Conservation (phyloP, 2,113 vertebrate genomes). For the Aspidoscelis tigris region DNA sequence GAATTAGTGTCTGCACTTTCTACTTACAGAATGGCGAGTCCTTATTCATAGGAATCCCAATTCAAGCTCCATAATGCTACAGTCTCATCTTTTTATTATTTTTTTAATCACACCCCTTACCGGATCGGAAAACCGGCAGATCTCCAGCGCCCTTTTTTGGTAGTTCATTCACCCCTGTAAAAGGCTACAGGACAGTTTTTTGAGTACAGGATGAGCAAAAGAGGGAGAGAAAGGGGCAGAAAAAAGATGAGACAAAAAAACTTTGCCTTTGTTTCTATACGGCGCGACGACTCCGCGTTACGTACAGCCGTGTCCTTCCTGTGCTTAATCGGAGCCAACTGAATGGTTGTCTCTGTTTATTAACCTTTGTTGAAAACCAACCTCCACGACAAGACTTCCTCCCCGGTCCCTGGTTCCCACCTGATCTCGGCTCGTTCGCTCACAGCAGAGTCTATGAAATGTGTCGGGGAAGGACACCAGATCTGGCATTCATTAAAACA, state of each 20-base stretch:
- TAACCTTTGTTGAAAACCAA: constrained; percentile 98
- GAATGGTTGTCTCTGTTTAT: constrained; percentile 98
- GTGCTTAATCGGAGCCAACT: constrained; percentile 97
- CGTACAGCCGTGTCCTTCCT: constrained; percentile 94
- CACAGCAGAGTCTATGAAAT: constrained; percentile 88
- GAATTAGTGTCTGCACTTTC: too few relatives aligned
- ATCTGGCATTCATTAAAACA: constrained; percentile 82
- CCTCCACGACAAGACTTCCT: constrained; percentile 66
- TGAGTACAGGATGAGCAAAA: too few relatives aligned
- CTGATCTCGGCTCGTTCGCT: constrained; percentile 94
- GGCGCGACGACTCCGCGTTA: constrained; percentile 90
- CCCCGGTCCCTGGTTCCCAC: constrained; percentile 64
- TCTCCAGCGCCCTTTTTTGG: too few relatives aligned
- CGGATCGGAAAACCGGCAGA: too few relatives aligned
- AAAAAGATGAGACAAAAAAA: constrained; percentile 80
- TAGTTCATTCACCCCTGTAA: not conserved
- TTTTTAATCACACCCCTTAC: too few relatives aligned
- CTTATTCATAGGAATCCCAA: not conserved
- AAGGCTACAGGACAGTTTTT: constrained; percentile 20
- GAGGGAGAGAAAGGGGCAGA: not conserved
- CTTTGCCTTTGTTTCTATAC: constrained; percentile 84
- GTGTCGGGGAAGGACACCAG: constrained; percentile 76
- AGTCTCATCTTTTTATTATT: too few relatives aligned
- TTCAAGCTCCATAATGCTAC: not conserved
- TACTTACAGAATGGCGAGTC: not conserved